Evolutionary conservation across 2,797 vertebrate species (phyloP), one percentile per base, ranked within the genome.

Genomic region (Rhinella marina): DNA sequence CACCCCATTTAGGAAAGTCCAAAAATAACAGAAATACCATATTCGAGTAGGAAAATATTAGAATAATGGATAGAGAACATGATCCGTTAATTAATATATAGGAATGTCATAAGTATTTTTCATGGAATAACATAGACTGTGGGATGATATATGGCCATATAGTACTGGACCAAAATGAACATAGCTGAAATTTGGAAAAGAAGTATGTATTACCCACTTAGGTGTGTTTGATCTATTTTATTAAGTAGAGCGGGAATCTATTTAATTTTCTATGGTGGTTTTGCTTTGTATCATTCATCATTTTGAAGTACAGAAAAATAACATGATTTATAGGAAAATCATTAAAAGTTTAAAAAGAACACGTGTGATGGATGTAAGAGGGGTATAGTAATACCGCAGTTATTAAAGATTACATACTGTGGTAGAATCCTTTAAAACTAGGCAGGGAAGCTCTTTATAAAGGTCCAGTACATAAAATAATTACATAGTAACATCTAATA

Each of bases 21-120:
- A 98, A 98, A 96, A 95, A 95, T 95, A 97, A 97, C 95, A 96
- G 95, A 96, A 93, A 95, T 92, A 94, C 95, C 95, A 94, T 95
- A 94, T 96, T 94, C 92, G 93, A 92, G 93, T 93, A 96, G 91
- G 92, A 95, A 94, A 94, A 95, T 95, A 94, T 93, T 94, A 95
- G 93, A 93, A 96, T 95, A 95, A 94, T 93, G 95, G 94, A 93
- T 92, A 95, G 94, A 95, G 95, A 94, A 93, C 94, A 89, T 91
- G 90, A 93, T 92, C 91, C 92, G 92, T 95, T 94, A 92, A 92
- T 92, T 92, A 93, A 92, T 91, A 92, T 85, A 90, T 92, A 93
- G 91, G 93, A 93, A 85, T 93, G 93, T 94, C 92, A 93, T 93
- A 94, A 94, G 93, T 93, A 92, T 92, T 94, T 94, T 90, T 91